Base-by-base conservation (phyloP, 1,140 invertebrate genomes). In the Nasonia giraulti region DNA sequence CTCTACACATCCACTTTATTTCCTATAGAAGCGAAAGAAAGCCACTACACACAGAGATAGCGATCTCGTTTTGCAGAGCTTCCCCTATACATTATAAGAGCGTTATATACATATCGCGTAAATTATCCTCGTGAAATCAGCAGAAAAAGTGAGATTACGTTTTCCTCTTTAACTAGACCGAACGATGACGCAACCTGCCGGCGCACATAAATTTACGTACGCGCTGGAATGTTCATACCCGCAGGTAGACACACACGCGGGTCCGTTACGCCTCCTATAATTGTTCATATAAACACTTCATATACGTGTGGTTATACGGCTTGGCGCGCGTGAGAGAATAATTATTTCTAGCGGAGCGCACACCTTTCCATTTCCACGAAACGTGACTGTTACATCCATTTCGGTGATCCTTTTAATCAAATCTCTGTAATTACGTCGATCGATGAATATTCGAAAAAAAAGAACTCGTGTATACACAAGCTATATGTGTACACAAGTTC, bases 341-440 rank as follows among this genome's bases (percentile, higher is more conserved):
- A 83, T 83, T 83, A 47, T 20, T 47, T 23, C 55, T 33, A 37
- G 47, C 3, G 20, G 33, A 8, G 6, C 20, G 23, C 8, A 31
- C 77, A 33, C 66, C 82, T 83, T 83, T 83, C 75, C 55, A 78
- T 83, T 83, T 78, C 40, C 33, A 11, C 12, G 50, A 62, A 82
- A 75, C 5, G 17, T n/a, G 17, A 12, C 6, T 33, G 17, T 27
- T 27, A 27, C 27, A n/a, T 11, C 27, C 20, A 62, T 62, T 62
- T 62, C 20, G 20, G 17, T 6, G 6, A 62, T 62, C 17, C 6
- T n/a, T 14, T 17, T 17, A 55, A 55, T 55, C 12, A 55, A 20
- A 17, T n/a, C 4, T 50, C 47, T 50, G 1, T 10, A 12, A 17
- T n/a, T 27, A 27, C 1, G 5, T 20, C 14, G 55, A 62, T 62